A percentile compares a stretch with the other conserved stretches of the same genome.
Evolutionary conservation across 1,140 invertebrate species (phyloP).

Genomic region (Melitaea cinxia): DNA sequence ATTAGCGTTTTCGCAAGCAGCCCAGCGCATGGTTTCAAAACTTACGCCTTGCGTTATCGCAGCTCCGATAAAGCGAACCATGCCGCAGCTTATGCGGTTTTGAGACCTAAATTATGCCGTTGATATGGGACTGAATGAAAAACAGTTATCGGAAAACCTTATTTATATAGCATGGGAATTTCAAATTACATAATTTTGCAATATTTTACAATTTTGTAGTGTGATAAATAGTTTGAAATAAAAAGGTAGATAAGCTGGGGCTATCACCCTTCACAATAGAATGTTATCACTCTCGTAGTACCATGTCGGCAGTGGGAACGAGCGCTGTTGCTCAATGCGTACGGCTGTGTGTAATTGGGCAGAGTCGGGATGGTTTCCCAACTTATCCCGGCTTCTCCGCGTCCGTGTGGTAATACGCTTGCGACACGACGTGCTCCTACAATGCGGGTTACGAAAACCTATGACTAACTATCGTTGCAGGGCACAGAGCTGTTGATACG

Average conservation of each 20-base stretch:
- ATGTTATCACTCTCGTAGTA: constrained; percentile 45
- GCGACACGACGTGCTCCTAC: constrained; percentile 75
- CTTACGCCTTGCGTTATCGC: constrained; percentile 78
- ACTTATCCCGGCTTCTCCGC: constrained; percentile 72
- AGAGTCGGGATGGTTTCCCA: constrained; percentile 77
- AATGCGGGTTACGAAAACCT: constrained; percentile 77
- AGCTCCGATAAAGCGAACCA: constrained; percentile 72
- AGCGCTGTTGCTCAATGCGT: constrained; percentile 52
- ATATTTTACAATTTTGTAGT: constrained; percentile 34
- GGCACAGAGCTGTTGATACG: constrained; percentile 48
- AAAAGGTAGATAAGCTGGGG: constrained; percentile 33
- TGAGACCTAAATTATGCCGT: constrained; percentile 73
- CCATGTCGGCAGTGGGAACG: constrained; percentile 32
- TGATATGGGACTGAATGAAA: constrained; percentile 40
- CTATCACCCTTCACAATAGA: constrained; percentile 53
- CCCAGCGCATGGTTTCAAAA: constrained; percentile 78
- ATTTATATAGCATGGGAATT: constrained; percentile 30
- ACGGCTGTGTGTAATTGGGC: constrained; percentile 68
- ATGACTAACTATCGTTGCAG: constrained; percentile 61
- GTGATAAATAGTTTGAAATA: constrained; percentile 19
- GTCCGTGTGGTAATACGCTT: constrained; percentile 71
- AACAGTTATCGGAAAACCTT: constrained; percentile 30
- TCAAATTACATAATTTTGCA: constrained; percentile 34
- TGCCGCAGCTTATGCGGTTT: constrained; percentile 67
- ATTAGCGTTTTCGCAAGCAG: constrained; percentile 80